phyloP scores from a whole-genome alignment of 2,888 invertebrate species.

The Masnerella sp. region DNA sequence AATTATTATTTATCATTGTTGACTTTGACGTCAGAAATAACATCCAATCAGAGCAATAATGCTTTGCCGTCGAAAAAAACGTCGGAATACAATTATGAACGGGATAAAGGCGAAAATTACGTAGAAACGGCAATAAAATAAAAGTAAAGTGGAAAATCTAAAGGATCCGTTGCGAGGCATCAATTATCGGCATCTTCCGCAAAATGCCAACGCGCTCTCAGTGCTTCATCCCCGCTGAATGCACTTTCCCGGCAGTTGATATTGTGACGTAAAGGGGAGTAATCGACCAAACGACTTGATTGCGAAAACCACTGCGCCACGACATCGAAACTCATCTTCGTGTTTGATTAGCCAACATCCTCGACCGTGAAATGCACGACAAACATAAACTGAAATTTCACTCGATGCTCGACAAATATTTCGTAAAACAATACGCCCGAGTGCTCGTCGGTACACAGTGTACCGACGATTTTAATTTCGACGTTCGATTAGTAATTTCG shows the following conservation, averaged over 20 bases:
- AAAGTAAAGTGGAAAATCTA: slow-evolving; percentile 23
- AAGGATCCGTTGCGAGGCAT: slow-evolving; percentile 33
- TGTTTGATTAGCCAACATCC: slow-evolving; percentile 61
- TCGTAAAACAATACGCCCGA: slow-evolving; percentile 1
- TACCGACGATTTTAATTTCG: neutral
- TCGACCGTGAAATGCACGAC: slow-evolving; percentile 59
- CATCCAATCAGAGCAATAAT: no score
- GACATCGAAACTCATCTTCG: slow-evolving; percentile 56
- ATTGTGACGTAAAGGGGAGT: slow-evolving; percentile 64
- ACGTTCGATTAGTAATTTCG: no score
- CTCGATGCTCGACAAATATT: slow-evolving; percentile 6
- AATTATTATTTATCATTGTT: no score
- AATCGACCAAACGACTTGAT: slow-evolving; percentile 62
- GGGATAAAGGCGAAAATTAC: no score
- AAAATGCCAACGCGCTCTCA: slow-evolving; percentile 66
- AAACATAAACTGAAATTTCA: slow-evolving; percentile 36
- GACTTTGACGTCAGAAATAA: no score
- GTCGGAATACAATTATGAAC: no score
- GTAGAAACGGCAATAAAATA: slow-evolving; percentile 28
- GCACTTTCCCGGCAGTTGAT: slow-evolving; percentile 61
- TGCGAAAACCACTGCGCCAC: slow-evolving; percentile 61
- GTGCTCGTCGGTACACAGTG: neutral
- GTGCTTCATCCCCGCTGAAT: slow-evolving; percentile 52
- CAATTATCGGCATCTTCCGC: slow-evolving; percentile 62
- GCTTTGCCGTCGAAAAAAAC: no score